phyloP scores from a whole-genome alignment of 2,888 invertebrate species.

The Pycnomerus fuliginosus region DNA sequence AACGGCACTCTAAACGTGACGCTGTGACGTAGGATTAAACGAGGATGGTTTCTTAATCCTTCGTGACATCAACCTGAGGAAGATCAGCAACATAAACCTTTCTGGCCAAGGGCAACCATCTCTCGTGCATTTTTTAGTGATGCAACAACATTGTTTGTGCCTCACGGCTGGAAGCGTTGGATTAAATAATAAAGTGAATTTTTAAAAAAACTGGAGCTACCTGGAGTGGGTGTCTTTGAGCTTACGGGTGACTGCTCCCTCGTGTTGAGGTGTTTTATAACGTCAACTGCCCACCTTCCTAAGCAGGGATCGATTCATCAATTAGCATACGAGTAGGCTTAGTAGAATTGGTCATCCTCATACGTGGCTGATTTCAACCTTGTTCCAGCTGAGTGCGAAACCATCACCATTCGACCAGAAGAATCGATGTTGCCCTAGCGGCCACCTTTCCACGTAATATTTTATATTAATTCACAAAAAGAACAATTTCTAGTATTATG shows the following conservation, averaged over 20 bases:
- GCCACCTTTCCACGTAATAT: no score
- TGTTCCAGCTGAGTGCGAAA: slow-evolving; percentile 12
- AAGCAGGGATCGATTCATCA: slow-evolving; percentile 16
- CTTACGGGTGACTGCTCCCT: no score
- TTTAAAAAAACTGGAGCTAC: no score
- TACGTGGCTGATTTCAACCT: slow-evolving; percentile 20
- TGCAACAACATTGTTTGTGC: no score
- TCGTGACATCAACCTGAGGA: background rate
- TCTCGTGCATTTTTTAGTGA: no score
- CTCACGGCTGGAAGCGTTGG: no score
- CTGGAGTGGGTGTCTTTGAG: no score
- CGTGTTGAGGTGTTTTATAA: no score
- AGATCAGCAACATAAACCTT: background rate
- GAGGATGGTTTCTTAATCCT: background rate
- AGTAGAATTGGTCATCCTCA: slow-evolving; percentile 11
- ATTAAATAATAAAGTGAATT: no score
- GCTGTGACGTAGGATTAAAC: no score
- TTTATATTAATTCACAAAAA: background rate
- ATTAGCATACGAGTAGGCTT: slow-evolving; percentile 16
- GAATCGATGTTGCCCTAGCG: slow-evolving; percentile 20
- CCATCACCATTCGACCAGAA: slow-evolving; percentile 24
- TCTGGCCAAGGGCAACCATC: no score
- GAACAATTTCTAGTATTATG: background rate
- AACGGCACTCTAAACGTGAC: slow-evolving; percentile 10
- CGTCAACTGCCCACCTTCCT: background rate